Evolutionary conservation across 2,797 vertebrate genomes (phyloP).

Genomic region (Sarcophilus harrisii): DNA sequence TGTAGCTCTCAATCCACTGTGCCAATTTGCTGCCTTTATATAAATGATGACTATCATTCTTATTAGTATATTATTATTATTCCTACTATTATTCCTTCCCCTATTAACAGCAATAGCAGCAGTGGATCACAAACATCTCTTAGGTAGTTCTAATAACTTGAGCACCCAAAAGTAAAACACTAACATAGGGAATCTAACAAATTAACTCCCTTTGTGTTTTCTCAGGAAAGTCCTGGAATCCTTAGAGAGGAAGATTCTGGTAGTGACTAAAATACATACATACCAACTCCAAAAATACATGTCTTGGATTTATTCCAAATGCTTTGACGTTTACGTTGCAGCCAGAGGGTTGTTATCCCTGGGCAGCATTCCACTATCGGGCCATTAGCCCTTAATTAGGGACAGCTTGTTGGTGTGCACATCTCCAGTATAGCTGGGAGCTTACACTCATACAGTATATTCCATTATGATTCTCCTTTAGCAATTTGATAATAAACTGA

Average conservation of each 20-base stretch:
- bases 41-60: not conserved
- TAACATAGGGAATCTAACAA: not conserved
- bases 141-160: not conserved
- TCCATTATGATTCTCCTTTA: conserved; percentile 15
- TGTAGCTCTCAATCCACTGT: not conserved
- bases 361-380: conserved; percentile 61
- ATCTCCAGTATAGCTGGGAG: conserved; percentile 50
- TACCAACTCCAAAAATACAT: conserved; percentile 64
- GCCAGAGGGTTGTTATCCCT: conserved; percentile 63
- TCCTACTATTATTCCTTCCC: not conserved
- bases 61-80: not conserved
- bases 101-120: not conserved
- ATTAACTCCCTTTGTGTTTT: conserved; percentile 1
- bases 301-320: conserved; percentile 72
- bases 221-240: conserved; percentile 24
- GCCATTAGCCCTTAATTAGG: conserved; percentile 78
- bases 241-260: conserved; percentile 32
- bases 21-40: not conserved
- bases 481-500: conserved; percentile 14
- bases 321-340: conserved; percentile 70
- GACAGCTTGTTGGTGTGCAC: conserved; percentile 71
- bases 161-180: not conserved
- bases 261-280: conserved; percentile 24
- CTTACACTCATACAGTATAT: conserved; percentile 22
- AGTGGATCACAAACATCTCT: not conserved